Evolutionary conservation across 92 coral and sea anemone genomes (phyloP), one percentile per base, ranked within the genome.

Genomic region (Epizoanthus fatuus): DNA sequence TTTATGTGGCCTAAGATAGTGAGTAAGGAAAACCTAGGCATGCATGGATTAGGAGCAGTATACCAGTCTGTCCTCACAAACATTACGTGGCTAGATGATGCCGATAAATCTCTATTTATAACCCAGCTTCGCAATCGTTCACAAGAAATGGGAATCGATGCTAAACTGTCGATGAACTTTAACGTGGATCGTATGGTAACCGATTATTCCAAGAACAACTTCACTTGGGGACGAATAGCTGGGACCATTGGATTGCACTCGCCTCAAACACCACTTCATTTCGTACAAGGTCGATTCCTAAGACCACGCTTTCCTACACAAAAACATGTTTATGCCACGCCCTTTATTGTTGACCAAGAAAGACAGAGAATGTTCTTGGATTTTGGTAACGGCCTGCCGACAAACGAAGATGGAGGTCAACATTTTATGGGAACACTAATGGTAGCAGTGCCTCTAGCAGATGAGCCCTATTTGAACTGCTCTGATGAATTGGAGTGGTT

Each of bases 301-400:
- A 84, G 75, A 19, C 14, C 87, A 29, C 35, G 35, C 2, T 29
- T 29, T 3, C 84, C 71, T 58, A 57, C 78, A 54, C 8, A 59
- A n/a, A 59, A 0, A 59, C 22, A 32, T 8, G 65, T 22, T 9
- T 32, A n/a, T 9, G 65, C 25, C 2, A 80, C 96, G 2, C 96
- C 96, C 4, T 93, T 93, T 64, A 80, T 84, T 7, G 86, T 90
- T 49, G 92, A 90, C 53, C 54, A 83, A 39, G 58, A 13, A 5
- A 62, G 40, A 15, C 16, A 68, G 13, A 84, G 74, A 32, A 52
- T 90, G 9, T 72, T 72, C 58, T 32, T 90, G 10, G 96, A 93
- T 81, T 75, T 93, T 47, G 94, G 94, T 12, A 93, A 93, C 79
- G 80, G 87, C 53, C 54, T 90, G 2, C 92, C 81, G 42, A 85